phyloP scores from a whole-genome alignment of 2,113 vertebrate genomes.

The Xiphias gladius region DNA sequence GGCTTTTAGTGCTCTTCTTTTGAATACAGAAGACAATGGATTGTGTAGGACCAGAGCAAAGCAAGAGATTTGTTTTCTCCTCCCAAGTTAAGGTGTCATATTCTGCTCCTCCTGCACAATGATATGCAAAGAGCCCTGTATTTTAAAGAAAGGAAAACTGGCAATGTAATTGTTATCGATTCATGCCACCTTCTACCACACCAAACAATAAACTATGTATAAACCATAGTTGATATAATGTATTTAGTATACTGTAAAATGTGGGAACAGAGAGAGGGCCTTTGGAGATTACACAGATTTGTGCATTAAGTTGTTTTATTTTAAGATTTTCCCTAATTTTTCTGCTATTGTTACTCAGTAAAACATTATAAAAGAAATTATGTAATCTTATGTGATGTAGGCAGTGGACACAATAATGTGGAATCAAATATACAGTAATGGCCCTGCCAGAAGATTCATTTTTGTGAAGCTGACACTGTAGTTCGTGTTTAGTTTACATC shows the following conservation, averaged over 20 bases:
- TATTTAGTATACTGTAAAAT: conserved; percentile 11
- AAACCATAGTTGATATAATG: conserved; percentile 10
- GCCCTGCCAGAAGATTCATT: not conserved
- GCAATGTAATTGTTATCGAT: conserved; percentile 13
- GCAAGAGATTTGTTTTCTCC: conserved; percentile 25
- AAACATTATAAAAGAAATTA: not conserved
- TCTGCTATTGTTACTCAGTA: not conserved
- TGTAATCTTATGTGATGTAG: not conserved
- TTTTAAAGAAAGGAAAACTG: conserved; percentile 19
- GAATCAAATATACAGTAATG: not conserved
- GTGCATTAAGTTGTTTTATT: not conserved
- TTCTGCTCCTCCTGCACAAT: conserved; percentile 30
- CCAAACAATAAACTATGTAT: conserved; percentile 1
- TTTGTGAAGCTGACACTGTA: not conserved
- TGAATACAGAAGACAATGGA: conserved; percentile 3
- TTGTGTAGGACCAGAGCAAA: conserved; percentile 29
- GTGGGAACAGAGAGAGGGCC: not conserved
- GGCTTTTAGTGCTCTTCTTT: conserved; percentile 21
- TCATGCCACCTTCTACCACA: not conserved
- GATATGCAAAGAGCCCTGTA: conserved; percentile 15
- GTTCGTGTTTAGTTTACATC: not conserved
- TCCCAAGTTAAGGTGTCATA: conserved; percentile 30
- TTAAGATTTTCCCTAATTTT: not conserved
- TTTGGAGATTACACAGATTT: not conserved
- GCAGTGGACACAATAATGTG: not conserved